Conservation (phyloP, 2,888 invertebrate genomes). For the Drosophila macrospina region DNA sequence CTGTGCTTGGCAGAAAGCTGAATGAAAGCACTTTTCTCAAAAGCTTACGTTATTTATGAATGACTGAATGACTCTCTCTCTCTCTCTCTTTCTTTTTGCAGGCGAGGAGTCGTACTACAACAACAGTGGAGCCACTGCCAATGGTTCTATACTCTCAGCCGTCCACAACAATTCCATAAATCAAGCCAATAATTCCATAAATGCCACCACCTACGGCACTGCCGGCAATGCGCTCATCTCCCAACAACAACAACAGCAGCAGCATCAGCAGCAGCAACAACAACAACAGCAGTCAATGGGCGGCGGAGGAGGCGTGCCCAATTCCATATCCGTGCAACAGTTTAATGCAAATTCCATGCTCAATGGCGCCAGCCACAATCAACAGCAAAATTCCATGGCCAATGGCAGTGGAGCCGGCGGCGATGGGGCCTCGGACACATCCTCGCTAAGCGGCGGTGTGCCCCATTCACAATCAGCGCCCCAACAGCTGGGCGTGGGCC, state of each 20-base stretch:
- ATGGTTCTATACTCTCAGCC: slow-evolving; percentile 83
- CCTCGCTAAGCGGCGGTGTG: slow-evolving; percentile 77
- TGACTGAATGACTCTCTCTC: slow-evolving; percentile 31
- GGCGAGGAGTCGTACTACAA: slow-evolving; percentile 85
- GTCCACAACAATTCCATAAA: slow-evolving; percentile 85
- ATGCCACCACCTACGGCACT: slow-evolving; percentile 80
- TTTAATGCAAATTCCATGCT: slow-evolving; percentile 81
- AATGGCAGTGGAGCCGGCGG: slow-evolving; percentile 58
- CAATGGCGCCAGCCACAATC: slow-evolving; percentile 65
- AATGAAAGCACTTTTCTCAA: slow-evolving; percentile 25
- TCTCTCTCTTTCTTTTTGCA: slow-evolving; percentile 37
- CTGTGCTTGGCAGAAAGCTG: slow-evolving; percentile 48
- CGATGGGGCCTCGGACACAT: slow-evolving; percentile 79
- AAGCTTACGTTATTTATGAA: slow-evolving; percentile 62
- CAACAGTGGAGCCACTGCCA: slow-evolving; percentile 79
- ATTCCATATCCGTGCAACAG: slow-evolving; percentile 85
- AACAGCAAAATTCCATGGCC: slow-evolving; percentile 75
- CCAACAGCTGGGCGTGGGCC: slow-evolving; percentile 83
- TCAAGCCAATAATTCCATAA: slow-evolving; percentile 81
- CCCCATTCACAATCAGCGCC: slow-evolving; percentile 85
- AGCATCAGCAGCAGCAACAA: slow-evolving; percentile 60
- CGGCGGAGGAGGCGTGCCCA: slow-evolving; percentile 73
- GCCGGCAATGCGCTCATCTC: slow-evolving; percentile 72
- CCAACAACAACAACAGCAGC: slow-evolving; percentile 71
- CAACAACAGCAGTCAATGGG: slow-evolving; percentile 60